Percentiles rank a stretch among this genome's conserved stretches.
phyloP scores from a whole-genome alignment of 2,113 vertebrate species.

The Callipepla californica region DNA sequence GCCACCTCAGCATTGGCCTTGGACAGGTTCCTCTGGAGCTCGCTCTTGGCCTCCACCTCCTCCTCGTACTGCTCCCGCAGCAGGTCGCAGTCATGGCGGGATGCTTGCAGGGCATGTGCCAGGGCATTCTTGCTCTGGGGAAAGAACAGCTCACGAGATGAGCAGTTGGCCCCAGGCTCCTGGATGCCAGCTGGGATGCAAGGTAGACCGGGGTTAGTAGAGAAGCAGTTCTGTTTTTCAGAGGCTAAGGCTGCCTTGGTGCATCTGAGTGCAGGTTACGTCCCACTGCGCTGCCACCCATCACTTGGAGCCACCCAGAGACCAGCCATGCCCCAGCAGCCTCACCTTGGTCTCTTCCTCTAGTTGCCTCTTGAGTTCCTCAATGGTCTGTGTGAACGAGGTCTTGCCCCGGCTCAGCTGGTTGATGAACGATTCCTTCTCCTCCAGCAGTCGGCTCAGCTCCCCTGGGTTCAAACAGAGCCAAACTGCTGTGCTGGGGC shows the following conservation, averaged over 20 bases:
- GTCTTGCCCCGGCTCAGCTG: slow-evolving; percentile 90
- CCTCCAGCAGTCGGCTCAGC: slow-evolving; percentile 88
- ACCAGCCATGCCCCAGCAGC: neutral
- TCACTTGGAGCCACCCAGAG: neutral
- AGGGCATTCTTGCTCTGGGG: slow-evolving; percentile 87
- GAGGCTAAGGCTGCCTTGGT: neutral
- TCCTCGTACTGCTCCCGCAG: slow-evolving; percentile 94
- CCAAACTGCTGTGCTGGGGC: neutral
- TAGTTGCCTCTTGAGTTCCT: slow-evolving; percentile 92
- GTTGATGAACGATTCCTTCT: slow-evolving; percentile 88
- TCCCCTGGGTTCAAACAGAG: slow-evolving; percentile 80
- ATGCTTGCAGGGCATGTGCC: slow-evolving; percentile 90
- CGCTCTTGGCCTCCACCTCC: slow-evolving; percentile 89
- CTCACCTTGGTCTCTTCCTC: slow-evolving; percentile 93
- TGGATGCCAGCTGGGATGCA: accelerated
- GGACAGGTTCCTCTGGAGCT: slow-evolving; percentile 90
- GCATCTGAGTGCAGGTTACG: neutral
- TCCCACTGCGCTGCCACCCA: neutral
- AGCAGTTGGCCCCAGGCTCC: neutral
- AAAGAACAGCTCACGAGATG: neutral
- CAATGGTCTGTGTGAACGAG: slow-evolving; percentile 86
- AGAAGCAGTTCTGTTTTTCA: neutral
- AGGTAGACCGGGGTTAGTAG: accelerated
- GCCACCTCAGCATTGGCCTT: slow-evolving; percentile 92
- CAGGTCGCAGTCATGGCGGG: slow-evolving; percentile 90